Conservation (phyloP, 2,888 invertebrate genomes). For the Cerastoderma edule region DNA sequence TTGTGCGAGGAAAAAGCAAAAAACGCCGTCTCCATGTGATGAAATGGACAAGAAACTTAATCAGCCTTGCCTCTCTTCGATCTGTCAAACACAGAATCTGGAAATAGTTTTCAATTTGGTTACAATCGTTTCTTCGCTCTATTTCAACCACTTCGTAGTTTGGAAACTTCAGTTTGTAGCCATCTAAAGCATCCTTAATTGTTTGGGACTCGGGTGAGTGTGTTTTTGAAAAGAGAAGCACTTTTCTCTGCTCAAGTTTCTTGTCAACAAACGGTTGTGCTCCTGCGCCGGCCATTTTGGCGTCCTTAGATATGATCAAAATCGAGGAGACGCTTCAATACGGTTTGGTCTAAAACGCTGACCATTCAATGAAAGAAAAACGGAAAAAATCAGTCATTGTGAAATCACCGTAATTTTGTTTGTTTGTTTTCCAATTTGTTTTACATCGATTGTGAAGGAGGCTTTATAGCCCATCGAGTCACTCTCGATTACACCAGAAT, state of each 20-base stretch:
- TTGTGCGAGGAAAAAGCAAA: too few species aligned
- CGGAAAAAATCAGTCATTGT: too few species aligned
- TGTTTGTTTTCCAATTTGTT: too few species aligned
- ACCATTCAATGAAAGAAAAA: too few species aligned
- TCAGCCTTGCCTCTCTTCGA: constrained; percentile 77
- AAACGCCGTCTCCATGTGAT: too few species aligned
- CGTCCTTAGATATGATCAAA: constrained; percentile 59
- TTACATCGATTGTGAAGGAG: too few species aligned
- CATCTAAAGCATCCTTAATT: constrained; percentile 67
- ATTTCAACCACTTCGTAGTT: constrained; percentile 80
- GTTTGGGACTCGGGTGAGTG: constrained; percentile 74
- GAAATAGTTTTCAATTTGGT: constrained; percentile 82
- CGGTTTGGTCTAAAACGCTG: too few species aligned
- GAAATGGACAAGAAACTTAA: too few species aligned
- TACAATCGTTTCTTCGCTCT: constrained; percentile 80
- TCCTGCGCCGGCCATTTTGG: constrained; percentile 69
- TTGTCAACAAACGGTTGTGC: constrained; percentile 80
- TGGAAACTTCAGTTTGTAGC: constrained; percentile 68
- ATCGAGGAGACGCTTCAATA: constrained; percentile 16
- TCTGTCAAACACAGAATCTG: constrained; percentile 80
- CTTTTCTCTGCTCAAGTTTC: constrained; percentile 77
- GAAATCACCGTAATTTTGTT: too few species aligned
- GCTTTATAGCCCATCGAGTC: too few species aligned
- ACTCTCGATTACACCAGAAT: too few species aligned
- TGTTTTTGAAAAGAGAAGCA: constrained; percentile 79